Conservation (phyloP, 2,113 vertebrate genomes). For the Lepus europaeus region DNA sequence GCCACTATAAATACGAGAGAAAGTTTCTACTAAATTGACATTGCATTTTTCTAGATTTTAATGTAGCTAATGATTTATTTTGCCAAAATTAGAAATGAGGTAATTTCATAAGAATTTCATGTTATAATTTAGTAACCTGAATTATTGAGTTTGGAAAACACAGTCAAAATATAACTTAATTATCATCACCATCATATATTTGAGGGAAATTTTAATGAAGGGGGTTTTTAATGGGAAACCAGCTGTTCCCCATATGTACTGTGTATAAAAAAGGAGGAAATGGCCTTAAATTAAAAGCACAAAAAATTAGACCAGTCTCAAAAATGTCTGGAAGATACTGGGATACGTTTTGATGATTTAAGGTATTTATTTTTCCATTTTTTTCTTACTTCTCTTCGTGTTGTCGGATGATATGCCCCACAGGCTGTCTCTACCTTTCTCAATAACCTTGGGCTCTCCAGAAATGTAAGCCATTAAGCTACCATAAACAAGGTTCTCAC, state of each 20-base stretch:
- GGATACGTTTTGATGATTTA: not conserved
- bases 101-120: slow-evolving; percentile 80
- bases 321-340: not conserved
- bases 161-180: slow-evolving; percentile 73
- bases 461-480: not conserved
- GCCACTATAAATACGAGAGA: not conserved
- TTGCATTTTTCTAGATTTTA: slow-evolving; percentile 64
- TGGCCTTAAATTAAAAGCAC: slow-evolving; percentile 39
- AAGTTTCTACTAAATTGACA: slow-evolving; percentile 19
- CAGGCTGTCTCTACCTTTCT: not conserved
- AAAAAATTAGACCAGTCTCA: slow-evolving; percentile 51
- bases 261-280: slow-evolving; percentile 26
- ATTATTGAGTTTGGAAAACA: slow-evolving; percentile 70
- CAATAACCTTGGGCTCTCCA: not conserved
- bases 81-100: slow-evolving; percentile 75
- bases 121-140: slow-evolving; percentile 72
- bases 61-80: slow-evolving; percentile 59
- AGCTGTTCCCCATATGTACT: slow-evolving; percentile 73
- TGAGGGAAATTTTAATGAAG: slow-evolving; percentile 68
- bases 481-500: not conserved
- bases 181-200: slow-evolving; percentile 73
- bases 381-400: not conserved
- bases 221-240: slow-evolving; percentile 6
- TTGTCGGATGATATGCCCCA: not conserved
- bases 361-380: not conserved